These are phyloP conservation scores for cat (Felis catus) DNA, from an alignment of 2,113 vertebrate species.

Conservation along the genomic window DNA sequence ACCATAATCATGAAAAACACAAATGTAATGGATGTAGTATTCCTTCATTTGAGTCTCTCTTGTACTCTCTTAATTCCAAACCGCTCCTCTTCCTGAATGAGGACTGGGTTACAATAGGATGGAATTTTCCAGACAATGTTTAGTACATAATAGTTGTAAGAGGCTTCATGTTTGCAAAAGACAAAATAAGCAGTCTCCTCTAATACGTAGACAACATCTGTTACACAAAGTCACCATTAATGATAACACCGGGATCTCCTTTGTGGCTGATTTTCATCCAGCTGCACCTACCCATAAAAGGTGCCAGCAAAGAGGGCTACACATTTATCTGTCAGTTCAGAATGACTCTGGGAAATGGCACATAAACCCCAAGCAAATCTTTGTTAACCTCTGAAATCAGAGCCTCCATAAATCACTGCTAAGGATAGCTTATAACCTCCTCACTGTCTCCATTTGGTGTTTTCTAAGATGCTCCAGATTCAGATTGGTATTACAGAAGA, in stretches of 20 bases:
- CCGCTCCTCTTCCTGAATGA: slow-evolving; percentile 51
- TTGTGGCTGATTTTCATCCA: slow-evolving; percentile 72
- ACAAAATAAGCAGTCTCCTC: slow-evolving; percentile 68
- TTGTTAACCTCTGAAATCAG: slow-evolving; percentile 51
- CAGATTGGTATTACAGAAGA: neutral
- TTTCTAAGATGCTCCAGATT: slow-evolving; percentile 42
- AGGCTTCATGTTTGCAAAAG: slow-evolving; percentile 67
- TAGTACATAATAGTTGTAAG: slow-evolving; percentile 67
- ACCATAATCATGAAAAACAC: neutral
- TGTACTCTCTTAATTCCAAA: slow-evolving; percentile 65
- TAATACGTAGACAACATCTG: slow-evolving; percentile 73
- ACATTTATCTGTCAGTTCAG: neutral
- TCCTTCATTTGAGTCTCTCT: slow-evolving; percentile 53
- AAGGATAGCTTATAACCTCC: neutral
- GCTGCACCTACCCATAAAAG: slow-evolving; percentile 65
- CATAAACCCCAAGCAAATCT: neutral
- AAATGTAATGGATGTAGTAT: slow-evolving; percentile 27
- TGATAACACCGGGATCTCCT: slow-evolving; percentile 27
- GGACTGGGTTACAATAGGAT: slow-evolving; percentile 45
- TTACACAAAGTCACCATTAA: slow-evolving; percentile 64
- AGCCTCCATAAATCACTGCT: slow-evolving; percentile 26
- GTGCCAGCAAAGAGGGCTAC: neutral
- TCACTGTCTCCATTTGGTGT: neutral
- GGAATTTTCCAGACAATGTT: slow-evolving; percentile 46
- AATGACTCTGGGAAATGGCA: slow-evolving; percentile 52